phyloP scores from a whole-genome alignment of 2,888 invertebrate genomes.

The Thera britannica region DNA sequence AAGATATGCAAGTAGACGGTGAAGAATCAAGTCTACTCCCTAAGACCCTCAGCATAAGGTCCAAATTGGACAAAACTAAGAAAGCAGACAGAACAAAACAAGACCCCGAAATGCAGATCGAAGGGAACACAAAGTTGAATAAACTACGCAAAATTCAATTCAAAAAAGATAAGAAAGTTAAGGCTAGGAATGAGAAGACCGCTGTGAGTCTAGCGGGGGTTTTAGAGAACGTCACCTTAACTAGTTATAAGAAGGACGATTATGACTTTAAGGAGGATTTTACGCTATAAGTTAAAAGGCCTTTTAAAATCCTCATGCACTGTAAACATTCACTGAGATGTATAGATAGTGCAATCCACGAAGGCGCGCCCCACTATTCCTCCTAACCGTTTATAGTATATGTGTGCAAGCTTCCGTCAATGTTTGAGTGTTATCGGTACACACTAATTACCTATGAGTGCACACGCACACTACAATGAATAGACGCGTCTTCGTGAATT shows the following conservation, averaged over 20 bases:
- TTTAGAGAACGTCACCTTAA: slow-evolving; percentile 85
- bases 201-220: slow-evolving; percentile 86
- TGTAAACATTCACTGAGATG: too few relatives aligned
- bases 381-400: too few relatives aligned
- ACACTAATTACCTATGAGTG: too few relatives aligned
- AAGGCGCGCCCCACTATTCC: too few relatives aligned
- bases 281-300: slow-evolving; percentile 47
- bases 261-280: slow-evolving; percentile 87
- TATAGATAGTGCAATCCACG: too few relatives aligned
- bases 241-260: slow-evolving; percentile 75
- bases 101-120: slow-evolving; percentile 88
- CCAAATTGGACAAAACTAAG: slow-evolving; percentile 66
- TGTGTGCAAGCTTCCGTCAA: too few relatives aligned
- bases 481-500: too few relatives aligned
- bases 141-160: slow-evolving; percentile 82
- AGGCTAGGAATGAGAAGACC: slow-evolving; percentile 83
- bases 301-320: too few relatives aligned
- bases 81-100: slow-evolving; percentile 68
- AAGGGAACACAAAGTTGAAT: slow-evolving; percentile 86
- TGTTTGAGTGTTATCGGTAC: too few relatives aligned
- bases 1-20: slow-evolving; percentile 84
- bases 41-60: slow-evolving; percentile 69
- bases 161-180: slow-evolving; percentile 86
- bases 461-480: too few relatives aligned
- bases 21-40: slow-evolving; percentile 73